Evolutionary conservation across 2,888 invertebrate species (phyloP), one percentile per base, ranked within the genome.

Genomic region (Pterobdella sp.): DNA sequence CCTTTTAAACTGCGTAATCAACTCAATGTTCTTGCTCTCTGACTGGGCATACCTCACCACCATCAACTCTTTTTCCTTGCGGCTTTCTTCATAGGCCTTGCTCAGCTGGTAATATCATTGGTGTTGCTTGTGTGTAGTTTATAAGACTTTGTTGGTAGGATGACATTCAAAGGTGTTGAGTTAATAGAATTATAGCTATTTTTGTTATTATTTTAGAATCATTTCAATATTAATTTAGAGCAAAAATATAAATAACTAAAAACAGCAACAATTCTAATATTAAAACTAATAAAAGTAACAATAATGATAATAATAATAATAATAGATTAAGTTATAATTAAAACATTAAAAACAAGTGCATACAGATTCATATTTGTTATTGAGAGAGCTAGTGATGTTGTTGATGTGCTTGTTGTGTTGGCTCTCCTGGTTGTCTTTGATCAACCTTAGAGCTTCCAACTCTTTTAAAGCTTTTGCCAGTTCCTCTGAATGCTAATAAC

Each of bases 21-120:
- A 76, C 68, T 83, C 82, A 7, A 82, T 79, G 74, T 79, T 80
- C 75, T 81, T 82, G 70, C 80, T 79, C 74, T 83, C 83, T 3
- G 81, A 81, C 76, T 81, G 80, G 10, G 82, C 83, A 78, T 80
- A 83, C 74, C 80, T 82, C 35, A 83, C 78, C 49, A 83, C 83
- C 82, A 83, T 83, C 34, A 68, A 69, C 34, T 73, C 69, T n/a
- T 79, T 77, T 69, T 82, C 82, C 75, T 82, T 82, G 73, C 83
- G 76, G 60, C 79, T 78, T 2, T 82, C 82, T 35, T 82, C 81
- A 73, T 78, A 80, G 74, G 76, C 79, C 72, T 81, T 81, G 0
- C 78, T 81, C 37, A 81, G 76, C 82, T 82, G 73, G 32, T n/a
- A n/a, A 10, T 63, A 14, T 63, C n/a, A 42, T 42, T 7, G 42